Conservation (phyloP, 2,797 vertebrate species). For the Channallabes apus region DNA sequence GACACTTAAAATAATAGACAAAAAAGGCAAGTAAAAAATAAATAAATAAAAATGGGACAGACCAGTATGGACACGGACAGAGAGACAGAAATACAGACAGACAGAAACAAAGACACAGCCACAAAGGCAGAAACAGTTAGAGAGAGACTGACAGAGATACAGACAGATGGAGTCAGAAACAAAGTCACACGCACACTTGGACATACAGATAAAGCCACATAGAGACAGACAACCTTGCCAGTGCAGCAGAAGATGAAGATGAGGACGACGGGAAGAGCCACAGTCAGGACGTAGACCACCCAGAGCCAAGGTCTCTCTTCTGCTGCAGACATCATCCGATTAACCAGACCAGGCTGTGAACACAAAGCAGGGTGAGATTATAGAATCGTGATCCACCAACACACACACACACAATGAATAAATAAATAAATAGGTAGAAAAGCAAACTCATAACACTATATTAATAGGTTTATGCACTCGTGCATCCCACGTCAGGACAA, state of each 20-base stretch:
- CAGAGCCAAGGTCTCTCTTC: slow-evolving; percentile 97
- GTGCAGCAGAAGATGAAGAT: slow-evolving; percentile 96
- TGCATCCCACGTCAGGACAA: background rate
- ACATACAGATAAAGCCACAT: background rate
- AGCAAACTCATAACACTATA: background rate
- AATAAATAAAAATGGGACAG: no score
- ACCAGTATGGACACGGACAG: background rate
- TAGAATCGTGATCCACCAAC: background rate
- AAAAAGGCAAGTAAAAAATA: background rate
- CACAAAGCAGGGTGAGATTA: slow-evolving; percentile 13
- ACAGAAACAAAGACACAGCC: background rate
- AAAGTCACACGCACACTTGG: no score
- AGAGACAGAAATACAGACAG: background rate
- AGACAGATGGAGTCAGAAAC: background rate
- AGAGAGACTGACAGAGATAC: background rate
- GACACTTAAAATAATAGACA: background rate
- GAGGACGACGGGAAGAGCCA: slow-evolving; percentile 90
- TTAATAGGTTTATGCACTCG: background rate
- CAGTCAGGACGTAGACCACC: slow-evolving; percentile 93
- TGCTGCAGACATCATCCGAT: slow-evolving; percentile 91
- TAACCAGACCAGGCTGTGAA: slow-evolving; percentile 85
- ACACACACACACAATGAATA: background rate
- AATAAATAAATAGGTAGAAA: background rate
- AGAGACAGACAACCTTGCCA: slow-evolving; percentile 81
- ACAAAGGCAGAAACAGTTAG: background rate